Base-by-base conservation (phyloP, 2,888 invertebrate genomes). In the Mesorhabditis spiculigera region DNA sequence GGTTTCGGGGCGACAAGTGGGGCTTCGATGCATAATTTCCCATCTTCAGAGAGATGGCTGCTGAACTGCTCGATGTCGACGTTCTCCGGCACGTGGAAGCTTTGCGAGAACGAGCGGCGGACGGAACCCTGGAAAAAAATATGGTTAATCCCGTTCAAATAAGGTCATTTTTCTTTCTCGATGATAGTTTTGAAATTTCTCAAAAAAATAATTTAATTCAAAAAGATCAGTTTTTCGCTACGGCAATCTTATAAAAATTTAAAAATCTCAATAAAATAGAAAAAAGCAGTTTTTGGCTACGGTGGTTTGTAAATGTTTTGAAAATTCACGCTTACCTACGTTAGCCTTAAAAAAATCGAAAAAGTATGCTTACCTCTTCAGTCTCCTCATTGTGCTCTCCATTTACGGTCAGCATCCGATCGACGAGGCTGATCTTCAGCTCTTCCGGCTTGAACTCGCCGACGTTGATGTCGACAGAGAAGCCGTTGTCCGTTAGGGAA, bases 391-490 rank as follows among this genome's bases (percentile, higher is more conserved):
- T 75, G 45, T 78, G 77, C 13, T 71, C 63, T 45, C 77, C 77
- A 44, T 72, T 73, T 63, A 78, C 66, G 62, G 72, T 76, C 63
- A 78, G 69, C 16, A 71, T 65, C 43, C 68, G 66, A 61, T 75
- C 76, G 43, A 76, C 75, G 45, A 78, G 66, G 45, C 73, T 73
- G 70, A 78, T 72, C 67, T 73, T 76, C 44, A 78, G 66, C 68
- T 78, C 76, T 62, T 78, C 75, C 16, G 77, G 77, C 66, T 72
- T 74, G 73, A 74, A 76, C n/a, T 71, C 70, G 16, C 68, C 61
- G 41, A 76, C 76, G 43, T 76, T 73, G 61, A 76, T 67, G 41
- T 68, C 70, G 66, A 76, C 72, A n/a, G 69, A 70, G 63, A 74
- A 76, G 70, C 73, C 71, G 43, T 71, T 64, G 8, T 66, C 68